phyloP scores from a whole-genome alignment of 2,113 vertebrate genomes.

The Nematolebias whitei region DNA sequence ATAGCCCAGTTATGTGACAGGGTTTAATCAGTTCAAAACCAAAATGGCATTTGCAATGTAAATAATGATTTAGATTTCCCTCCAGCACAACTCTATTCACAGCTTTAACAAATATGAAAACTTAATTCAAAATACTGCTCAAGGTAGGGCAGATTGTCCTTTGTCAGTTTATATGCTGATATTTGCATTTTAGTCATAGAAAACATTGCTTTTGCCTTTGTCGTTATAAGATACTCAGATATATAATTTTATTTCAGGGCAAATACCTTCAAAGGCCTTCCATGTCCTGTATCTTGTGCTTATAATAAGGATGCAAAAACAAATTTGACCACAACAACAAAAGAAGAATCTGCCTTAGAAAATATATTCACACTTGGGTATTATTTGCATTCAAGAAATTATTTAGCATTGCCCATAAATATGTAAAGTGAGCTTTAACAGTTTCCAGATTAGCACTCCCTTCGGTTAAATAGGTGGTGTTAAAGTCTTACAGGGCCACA shows the following conservation, averaged over 20 bases:
- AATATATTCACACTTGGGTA: neutral
- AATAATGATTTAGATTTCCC: neutral
- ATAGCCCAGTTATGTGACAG: neutral
- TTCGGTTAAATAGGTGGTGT: constrained; percentile 35
- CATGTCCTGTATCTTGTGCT: neutral
- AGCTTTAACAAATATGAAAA: constrained; percentile 5
- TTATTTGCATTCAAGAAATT: neutral
- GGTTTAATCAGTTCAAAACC: neutral
- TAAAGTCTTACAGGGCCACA: constrained; percentile 35
- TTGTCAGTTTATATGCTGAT: too few relatives aligned
- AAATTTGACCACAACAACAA: neutral
- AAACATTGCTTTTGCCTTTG: neutral
- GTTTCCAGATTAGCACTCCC: constrained; percentile 40
- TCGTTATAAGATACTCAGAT: neutral
- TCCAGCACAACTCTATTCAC: neutral
- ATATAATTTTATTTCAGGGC: neutral
- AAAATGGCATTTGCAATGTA: neutral
- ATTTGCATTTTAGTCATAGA: too few relatives aligned
- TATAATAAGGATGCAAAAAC: too few relatives aligned
- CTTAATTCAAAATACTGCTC: constrained; percentile 6
- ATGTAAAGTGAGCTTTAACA: neutral
- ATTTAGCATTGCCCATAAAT: constrained; percentile 18
- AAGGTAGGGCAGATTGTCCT: neutral
- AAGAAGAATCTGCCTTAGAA: neutral
- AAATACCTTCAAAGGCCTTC: neutral